phyloP scores from a whole-genome alignment of 2,888 invertebrate genomes.

The Andricus quercusramuli region DNA sequence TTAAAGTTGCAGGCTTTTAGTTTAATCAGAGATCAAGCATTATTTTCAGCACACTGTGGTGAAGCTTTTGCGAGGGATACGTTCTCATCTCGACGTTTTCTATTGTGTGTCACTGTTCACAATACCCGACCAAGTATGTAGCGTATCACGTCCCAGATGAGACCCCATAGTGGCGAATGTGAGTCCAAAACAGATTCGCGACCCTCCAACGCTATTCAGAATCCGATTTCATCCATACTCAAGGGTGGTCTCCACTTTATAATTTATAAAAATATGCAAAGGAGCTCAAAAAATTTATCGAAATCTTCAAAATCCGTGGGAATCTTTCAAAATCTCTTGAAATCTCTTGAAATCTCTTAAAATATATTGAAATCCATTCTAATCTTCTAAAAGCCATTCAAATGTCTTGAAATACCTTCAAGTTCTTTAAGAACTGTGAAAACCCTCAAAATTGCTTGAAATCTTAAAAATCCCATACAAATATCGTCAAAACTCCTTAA shows the following conservation, averaged over 20 bases:
- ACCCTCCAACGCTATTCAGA: neutral
- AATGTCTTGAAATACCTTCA: too few relatives aligned
- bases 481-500: too few relatives aligned
- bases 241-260: neutral
- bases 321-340: too few relatives aligned
- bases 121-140: neutral
- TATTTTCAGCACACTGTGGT: neutral
- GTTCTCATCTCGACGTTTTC: neutral
- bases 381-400: too few relatives aligned
- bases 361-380: too few relatives aligned
- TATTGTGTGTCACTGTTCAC: neutral
- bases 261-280: neutral
- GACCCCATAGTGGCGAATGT: conserved; percentile 2
- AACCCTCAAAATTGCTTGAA: too few relatives aligned
- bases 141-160: neutral
- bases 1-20: neutral
- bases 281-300: too few relatives aligned
- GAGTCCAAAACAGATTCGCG: conserved; percentile 5
- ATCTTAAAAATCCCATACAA: too few relatives aligned
- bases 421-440: too few relatives aligned
- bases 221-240: neutral
- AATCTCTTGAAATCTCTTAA: too few relatives aligned
- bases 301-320: too few relatives aligned
- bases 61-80: conserved; percentile 3
- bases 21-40: neutral